Evolutionary conservation across 2,888 invertebrate species (phyloP).

Genomic region (Syrphus vitripennis): DNA sequence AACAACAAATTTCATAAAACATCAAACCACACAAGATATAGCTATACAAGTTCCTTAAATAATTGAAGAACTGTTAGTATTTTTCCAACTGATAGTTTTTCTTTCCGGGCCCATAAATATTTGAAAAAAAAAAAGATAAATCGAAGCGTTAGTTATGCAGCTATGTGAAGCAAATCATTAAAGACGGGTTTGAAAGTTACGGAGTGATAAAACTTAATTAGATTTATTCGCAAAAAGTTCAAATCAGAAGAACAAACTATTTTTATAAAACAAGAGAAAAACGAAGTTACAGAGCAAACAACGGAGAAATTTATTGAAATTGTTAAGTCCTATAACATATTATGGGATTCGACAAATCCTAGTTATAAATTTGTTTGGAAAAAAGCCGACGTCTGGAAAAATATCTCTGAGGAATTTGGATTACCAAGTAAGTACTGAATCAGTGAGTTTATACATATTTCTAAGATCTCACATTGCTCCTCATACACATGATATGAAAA

Average conservation of each 20-base stretch:
- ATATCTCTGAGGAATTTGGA: neutral
- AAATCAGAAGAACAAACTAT: neutral
- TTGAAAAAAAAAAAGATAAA: too few species aligned
- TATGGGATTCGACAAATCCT: neutral
- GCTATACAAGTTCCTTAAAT: too few species aligned
- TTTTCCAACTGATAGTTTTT: too few species aligned
- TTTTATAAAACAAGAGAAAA: neutral
- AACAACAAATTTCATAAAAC: too few species aligned
- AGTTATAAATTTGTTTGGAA: neutral
- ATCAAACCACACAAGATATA: too few species aligned
- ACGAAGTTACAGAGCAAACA: neutral
- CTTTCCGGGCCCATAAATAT: too few species aligned
- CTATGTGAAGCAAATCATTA: too few species aligned
- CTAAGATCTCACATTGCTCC: too few species aligned
- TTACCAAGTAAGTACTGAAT: neutral
- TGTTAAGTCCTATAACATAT: neutral
- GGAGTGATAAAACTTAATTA: neutral
- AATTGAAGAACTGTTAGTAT: too few species aligned
- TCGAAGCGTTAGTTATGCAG: too few species aligned
- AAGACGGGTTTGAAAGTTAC: neutral
- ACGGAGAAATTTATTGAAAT: neutral
- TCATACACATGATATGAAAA: too few species aligned
- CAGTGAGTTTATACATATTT: too few species aligned
- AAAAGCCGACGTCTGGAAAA: neutral
- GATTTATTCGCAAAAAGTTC: neutral